Base-by-base conservation (phyloP, 2,113 vertebrate genomes). In the Odobenus rosmarus region DNA sequence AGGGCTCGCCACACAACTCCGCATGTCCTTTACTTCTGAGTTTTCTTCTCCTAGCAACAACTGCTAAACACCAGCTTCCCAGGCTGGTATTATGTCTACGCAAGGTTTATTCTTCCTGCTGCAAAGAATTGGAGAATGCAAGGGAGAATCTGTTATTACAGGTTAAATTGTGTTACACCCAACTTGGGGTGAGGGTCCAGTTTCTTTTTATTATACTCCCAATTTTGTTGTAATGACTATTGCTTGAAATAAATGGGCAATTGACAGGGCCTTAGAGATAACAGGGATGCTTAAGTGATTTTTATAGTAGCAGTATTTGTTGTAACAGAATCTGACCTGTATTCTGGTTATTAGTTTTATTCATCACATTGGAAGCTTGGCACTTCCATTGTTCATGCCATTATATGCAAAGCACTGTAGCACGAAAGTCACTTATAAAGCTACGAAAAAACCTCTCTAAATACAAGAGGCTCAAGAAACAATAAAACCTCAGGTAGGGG, bases 361-460 rank as follows among this genome's bases (percentile, higher is more conserved):
- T 97, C 97, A 96, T 93, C 93, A 94, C 79, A 49, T 19, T 92
- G 93, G 93, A 97, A 93, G 92, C 95, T 69, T 87, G 92, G 93
- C 95, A 92, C 57, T 92, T 95, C 83, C 77, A 96, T 59, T 96
- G 96, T 96, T 97, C 96, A 74, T 85, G 92, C 57, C 84, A 72
- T 96, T 96, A 83, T 90, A 92, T 72, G 93, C 88, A 92, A 97
- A 96, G 96, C 90, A 90, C 42, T 88, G 95, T 96, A 92, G 97
- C 92, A 72, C 97, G 95, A 98, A 97, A 97, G 96, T 97, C 98
- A 97, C 97, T 97, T 96, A 81, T 1, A 82, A 90, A 96, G 80
- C 36, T 51, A 13, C 31, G 61, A 18, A 42, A n/a, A 55, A 93
- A 53, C 4, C 59, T 86, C 72, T 87, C 42, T 64, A n/a, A 59